Base-by-base conservation (phyloP, 2,113 vertebrate species). In the Nerophis lumbriciformis region DNA sequence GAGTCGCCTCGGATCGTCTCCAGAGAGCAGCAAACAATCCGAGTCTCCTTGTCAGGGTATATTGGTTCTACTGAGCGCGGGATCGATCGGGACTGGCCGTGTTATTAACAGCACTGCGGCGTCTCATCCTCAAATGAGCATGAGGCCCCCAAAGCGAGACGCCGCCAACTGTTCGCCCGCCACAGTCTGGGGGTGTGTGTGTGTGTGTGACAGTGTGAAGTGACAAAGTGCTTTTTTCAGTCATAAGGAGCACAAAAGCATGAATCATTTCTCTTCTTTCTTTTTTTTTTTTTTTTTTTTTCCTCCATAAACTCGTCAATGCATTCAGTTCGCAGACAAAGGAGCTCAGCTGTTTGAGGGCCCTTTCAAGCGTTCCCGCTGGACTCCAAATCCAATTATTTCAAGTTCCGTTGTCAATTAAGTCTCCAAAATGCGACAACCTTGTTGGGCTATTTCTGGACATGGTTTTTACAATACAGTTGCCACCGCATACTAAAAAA, bases 61-160 rank as follows among this genome's bases (percentile, higher is more conserved):
- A 59, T 69, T 62, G 12, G 0, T 1, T 16, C 51, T 50, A 53
- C 64, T 53, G 52, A 66, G 59, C 60, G 53, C 15, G 10, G n/a
- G 47, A 69, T 75, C 21, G 63, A 65, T 61, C 53, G 39, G 69
- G 76, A 79, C 68, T 61, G 8, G 54, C 52, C 10, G 16, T 16
- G 55, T 63, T 82, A 76, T 76, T 74, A 74, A 51, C 53, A 69
- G 69, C 59, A 50, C 63, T 48, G 42, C 61, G 8, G 36, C n/a
- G 10, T 42, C 61, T 49, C 53, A 50, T 68, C 38, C 67, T 21
- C 45, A 35, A 42, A 62, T 48, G 52, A 68, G 61, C 62, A 48
- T 4, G 58, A 61, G 19, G 12, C 42, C 38, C 37, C 68, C 49
- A 58, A 47, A 54, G 69, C 63, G 39, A 59, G 21, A 57, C 48